Evolutionary conservation across 1,140 invertebrate species (phyloP).

Genomic region (Heliconius melpomene): DNA sequence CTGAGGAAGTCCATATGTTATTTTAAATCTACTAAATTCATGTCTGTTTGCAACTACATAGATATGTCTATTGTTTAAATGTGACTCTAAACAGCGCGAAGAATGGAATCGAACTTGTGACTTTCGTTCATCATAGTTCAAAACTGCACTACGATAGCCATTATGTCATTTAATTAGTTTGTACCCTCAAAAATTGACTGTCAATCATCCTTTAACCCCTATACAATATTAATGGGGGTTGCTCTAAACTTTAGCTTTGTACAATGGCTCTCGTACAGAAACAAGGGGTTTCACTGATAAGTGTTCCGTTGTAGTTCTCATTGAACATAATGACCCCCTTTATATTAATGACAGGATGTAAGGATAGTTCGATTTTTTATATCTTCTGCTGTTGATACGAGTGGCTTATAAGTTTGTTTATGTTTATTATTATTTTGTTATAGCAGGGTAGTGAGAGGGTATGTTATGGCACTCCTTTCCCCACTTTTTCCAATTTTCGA

Average conservation of each 20-base stretch:
- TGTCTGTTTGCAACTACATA: not conserved
- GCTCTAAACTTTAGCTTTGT: conserved; percentile 24
- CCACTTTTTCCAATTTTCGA: too few species aligned
- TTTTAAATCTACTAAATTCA: not conserved
- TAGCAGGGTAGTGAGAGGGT: not conserved
- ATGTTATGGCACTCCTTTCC: not conserved
- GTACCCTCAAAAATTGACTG: not conserved
- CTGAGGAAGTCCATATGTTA: conserved; percentile 14
- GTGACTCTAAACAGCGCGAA: not conserved
- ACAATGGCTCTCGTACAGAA: conserved; percentile 39
- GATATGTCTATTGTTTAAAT: not conserved
- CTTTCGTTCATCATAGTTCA: too few species aligned
- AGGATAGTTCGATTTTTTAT: conserved; percentile 35
- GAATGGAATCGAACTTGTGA: too few species aligned
- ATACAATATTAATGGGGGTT: conserved; percentile 31
- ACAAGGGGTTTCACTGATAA: conserved; percentile 24
- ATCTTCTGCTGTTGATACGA: not conserved
- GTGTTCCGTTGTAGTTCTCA: conserved; percentile 24
- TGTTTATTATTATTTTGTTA: conserved; percentile 1
- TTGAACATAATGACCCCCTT: conserved; percentile 30
- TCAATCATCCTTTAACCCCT: conserved; percentile 32
- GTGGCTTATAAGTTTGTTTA: conserved; percentile 20
- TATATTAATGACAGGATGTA: conserved; percentile 34
- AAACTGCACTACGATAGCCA: too few species aligned
- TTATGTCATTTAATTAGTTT: conserved; percentile 4